Conservation (phyloP, 2,888 invertebrate genomes). For the Hetaerina titia region DNA sequence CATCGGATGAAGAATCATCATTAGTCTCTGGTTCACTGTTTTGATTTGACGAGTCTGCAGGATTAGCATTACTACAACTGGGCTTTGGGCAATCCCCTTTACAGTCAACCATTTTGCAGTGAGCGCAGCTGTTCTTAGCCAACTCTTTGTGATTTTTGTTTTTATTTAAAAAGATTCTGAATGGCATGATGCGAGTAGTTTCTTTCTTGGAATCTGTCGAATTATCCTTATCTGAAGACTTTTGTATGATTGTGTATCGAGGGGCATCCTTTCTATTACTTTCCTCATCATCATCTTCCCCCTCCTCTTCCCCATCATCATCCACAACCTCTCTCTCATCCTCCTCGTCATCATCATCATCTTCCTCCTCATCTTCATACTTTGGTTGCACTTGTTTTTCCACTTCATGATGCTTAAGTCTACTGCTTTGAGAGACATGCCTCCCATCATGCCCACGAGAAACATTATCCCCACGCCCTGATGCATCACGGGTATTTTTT, state of each 20-base stretch:
- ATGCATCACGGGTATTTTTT: background rate
- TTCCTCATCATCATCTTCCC: background rate
- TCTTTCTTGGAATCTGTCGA: constrained; percentile 29
- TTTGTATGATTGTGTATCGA: constrained; percentile 43
- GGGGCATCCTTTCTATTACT: background rate
- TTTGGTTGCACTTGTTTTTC: background rate
- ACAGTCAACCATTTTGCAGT: constrained; percentile 57
- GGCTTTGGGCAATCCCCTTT: constrained; percentile 34
- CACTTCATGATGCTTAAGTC: background rate
- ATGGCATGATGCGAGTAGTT: constrained; percentile 57
- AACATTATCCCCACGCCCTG: constrained; percentile 1
- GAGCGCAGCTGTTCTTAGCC: constrained; percentile 28
- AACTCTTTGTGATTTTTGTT: constrained; percentile 49
- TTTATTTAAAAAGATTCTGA: constrained; percentile 60
- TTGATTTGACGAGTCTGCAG: background rate
- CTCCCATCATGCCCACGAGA: background rate
- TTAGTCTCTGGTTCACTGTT: constrained; percentile 48
- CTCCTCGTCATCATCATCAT: background rate
- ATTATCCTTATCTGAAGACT: background rate
- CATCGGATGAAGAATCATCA: constrained; percentile 12
- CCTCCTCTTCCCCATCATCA: background rate
- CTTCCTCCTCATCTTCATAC: background rate
- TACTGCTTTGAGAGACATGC: background rate
- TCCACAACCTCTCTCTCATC: background rate
- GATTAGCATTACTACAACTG: background rate